Percentiles rank a stretch among this genome's conserved stretches.
These are phyloP conservation scores for Bombylius major DNA, from an alignment of 2,888 invertebrate genomes.

Conservation along the genomic window DNA sequence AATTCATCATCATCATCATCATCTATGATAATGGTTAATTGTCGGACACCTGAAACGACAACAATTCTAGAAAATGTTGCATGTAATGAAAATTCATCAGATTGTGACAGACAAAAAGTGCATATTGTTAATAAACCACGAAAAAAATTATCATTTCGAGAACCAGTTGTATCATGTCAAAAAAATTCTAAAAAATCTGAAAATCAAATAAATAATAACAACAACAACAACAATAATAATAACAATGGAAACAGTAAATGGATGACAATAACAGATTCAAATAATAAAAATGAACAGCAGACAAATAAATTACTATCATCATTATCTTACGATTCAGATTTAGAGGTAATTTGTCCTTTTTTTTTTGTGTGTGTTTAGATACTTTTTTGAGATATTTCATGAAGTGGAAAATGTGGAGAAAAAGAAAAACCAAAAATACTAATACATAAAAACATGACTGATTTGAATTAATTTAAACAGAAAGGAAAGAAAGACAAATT, in stretches of 20 bases:
- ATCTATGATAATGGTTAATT: constrained; percentile 11
- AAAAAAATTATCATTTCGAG: constrained; percentile 77
- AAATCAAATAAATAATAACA: constrained; percentile 1
- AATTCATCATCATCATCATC: constrained; percentile 5
- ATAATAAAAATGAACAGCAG: not conserved
- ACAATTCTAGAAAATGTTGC: constrained; percentile 28
- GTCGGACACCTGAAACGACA: constrained; percentile 19
- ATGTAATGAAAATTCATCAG: constrained; percentile 9
- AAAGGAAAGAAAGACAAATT: too few relatives aligned
- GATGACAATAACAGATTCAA: not conserved
- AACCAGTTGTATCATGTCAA: constrained; percentile 42
- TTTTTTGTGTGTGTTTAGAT: too few relatives aligned
- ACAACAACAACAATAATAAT: not conserved
- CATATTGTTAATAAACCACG: constrained; percentile 42
- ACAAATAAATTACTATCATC: not conserved
- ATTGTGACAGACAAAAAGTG: not conserved
- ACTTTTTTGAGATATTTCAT: too few relatives aligned
- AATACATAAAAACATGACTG: too few relatives aligned
- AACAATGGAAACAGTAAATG: not conserved
- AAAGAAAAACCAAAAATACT: not conserved
- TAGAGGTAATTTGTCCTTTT: constrained; percentile 14
- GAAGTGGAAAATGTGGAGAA: too few relatives aligned
- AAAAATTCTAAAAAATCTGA: constrained; percentile 24
- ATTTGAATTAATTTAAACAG: too few relatives aligned
- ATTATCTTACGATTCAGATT: constrained; percentile 12